These are phyloP conservation scores for Phocides pigmalion DNA, from an alignment of 1,140 invertebrate species.

Conservation along the genomic window DNA sequence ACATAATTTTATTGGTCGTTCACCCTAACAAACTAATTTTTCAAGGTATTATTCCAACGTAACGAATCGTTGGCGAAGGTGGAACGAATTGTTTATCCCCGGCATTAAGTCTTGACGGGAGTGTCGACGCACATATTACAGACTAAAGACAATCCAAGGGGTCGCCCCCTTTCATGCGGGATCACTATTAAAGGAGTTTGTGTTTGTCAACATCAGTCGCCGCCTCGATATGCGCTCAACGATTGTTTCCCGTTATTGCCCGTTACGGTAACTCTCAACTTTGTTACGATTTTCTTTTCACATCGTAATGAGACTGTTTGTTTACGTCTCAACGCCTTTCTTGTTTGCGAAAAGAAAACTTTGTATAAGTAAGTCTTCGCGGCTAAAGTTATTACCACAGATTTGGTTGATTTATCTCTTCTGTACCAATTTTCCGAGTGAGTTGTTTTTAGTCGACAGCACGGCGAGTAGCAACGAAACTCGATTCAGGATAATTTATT, in stretches of 20 bases:
- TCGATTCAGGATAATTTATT: slow-evolving; percentile 75
- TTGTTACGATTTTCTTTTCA: slow-evolving; percentile 29
- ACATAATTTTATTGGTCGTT: slow-evolving; percentile 24
- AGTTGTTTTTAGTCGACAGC: slow-evolving; percentile 49
- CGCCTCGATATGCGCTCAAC: slow-evolving; percentile 32
- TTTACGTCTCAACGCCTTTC: slow-evolving; percentile 21
- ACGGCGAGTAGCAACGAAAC: slow-evolving; percentile 51
- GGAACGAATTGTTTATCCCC: slow-evolving; percentile 77
- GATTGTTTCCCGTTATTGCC: slow-evolving; percentile 36
- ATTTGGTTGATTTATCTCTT: slow-evolving; percentile 53
- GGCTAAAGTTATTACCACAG: slow-evolving; percentile 34
- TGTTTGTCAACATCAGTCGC: slow-evolving; percentile 60
- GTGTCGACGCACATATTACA: slow-evolving; percentile 69
- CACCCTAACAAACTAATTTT: slow-evolving; percentile 65
- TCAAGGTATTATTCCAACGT: slow-evolving; percentile 59
- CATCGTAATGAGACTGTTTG: slow-evolving; percentile 26
- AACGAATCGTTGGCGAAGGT: slow-evolving; percentile 61
- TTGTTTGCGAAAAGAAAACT: slow-evolving; percentile 29
- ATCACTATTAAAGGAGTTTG: slow-evolving; percentile 67
- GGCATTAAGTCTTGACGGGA: slow-evolving; percentile 62
- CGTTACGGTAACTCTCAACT: slow-evolving; percentile 23
- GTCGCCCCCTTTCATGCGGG: slow-evolving; percentile 48
- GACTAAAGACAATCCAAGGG: slow-evolving; percentile 47
- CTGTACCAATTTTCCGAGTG: slow-evolving; percentile 61
- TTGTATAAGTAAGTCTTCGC: slow-evolving; percentile 18